Percentiles rank a stretch among this genome's conserved stretches.
Evolutionary conservation across 2,797 vertebrate genomes (phyloP).

Genomic region (Furcifer pardalis): DNA sequence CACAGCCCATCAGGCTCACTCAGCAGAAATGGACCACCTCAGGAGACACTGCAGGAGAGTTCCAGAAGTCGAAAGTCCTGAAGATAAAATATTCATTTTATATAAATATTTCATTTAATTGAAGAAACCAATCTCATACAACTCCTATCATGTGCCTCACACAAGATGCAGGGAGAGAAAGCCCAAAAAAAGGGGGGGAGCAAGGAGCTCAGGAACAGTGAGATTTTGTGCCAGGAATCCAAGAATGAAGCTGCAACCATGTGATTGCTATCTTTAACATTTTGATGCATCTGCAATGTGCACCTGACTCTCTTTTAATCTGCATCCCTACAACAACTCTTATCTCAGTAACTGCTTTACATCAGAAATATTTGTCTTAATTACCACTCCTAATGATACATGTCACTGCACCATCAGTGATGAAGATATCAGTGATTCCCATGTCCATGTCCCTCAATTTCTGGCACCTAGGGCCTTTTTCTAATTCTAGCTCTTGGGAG

Average conservation of each 20-base stretch:
- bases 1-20: not conserved
- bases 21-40: not conserved
- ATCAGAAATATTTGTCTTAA: conserved; percentile 5
- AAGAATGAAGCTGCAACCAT: not conserved
- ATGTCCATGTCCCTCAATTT: too few species aligned
- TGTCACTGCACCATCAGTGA: not conserved
- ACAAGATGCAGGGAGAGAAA: not conserved
- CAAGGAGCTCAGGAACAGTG: not conserved
- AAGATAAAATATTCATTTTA: conserved; percentile 23
- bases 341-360: not conserved
- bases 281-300: not conserved
- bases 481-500: too few species aligned
- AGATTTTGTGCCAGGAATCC: not conserved
- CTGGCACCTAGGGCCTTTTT: too few species aligned
- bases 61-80: conserved; percentile 6
- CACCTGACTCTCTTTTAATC: not conserved
- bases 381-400: not conserved
- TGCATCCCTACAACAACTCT: not conserved
- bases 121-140: not conserved
- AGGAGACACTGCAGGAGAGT: not conserved
- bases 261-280: not conserved
- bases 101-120: conserved; percentile 14
- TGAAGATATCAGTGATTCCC: not conserved
- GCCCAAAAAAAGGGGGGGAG: not conserved
- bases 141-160: not conserved